A percentile compares a stretch with the other conserved stretches of the same genome.
These are phyloP conservation scores for Aromia moschata DNA, from an alignment of 2,888 invertebrate genomes.

Conservation along the genomic window DNA sequence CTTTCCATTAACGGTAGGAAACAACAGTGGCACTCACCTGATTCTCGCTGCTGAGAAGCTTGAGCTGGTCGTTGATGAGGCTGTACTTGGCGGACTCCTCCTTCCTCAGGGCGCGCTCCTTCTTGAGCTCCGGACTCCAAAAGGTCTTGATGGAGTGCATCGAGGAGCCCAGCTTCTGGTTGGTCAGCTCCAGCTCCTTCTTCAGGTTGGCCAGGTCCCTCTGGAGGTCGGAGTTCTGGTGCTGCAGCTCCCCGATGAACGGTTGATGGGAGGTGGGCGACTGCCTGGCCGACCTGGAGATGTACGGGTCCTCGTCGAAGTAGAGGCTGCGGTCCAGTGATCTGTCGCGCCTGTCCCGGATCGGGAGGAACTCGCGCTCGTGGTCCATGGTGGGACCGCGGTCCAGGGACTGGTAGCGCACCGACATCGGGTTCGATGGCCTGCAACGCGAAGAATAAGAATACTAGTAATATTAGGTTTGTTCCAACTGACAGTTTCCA, in stretches of 20 bases:
- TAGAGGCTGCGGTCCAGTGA: conserved; percentile 74
- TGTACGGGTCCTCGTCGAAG: conserved; percentile 76
- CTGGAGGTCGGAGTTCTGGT: conserved; percentile 94
- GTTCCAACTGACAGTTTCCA: no score
- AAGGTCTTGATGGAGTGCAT: conserved; percentile 99
- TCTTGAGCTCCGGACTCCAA: conserved; percentile 99
- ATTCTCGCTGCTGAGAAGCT: conserved; percentile 94
- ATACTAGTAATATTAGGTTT: no score
- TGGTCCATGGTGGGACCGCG: conserved; percentile 67
- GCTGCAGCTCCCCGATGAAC: conserved; percentile 83
- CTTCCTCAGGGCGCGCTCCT: conserved; percentile 94
- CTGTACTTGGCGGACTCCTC: conserved; percentile 98
- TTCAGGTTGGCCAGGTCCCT: conserved; percentile 92
- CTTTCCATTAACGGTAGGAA: no score
- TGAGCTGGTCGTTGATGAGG: conserved; percentile 95
- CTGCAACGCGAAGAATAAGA: no score
- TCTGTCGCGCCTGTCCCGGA: conserved; percentile 76
- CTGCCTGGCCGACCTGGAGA: conserved; percentile 71
- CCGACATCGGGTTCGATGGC: conserved; percentile 66
- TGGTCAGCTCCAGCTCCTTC: conserved; percentile 93
- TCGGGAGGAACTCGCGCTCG: conserved; percentile 87
- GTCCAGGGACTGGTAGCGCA: conserved; percentile 68
- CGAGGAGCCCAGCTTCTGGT: conserved; percentile 96
- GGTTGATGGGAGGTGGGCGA: conserved; percentile 75
- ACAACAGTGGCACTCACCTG: conserved; percentile 78